Evolutionary conservation across 2,888 invertebrate genomes (phyloP), one percentile per base, ranked within the genome.

Genomic region (Sminthurides aquaticus): DNA sequence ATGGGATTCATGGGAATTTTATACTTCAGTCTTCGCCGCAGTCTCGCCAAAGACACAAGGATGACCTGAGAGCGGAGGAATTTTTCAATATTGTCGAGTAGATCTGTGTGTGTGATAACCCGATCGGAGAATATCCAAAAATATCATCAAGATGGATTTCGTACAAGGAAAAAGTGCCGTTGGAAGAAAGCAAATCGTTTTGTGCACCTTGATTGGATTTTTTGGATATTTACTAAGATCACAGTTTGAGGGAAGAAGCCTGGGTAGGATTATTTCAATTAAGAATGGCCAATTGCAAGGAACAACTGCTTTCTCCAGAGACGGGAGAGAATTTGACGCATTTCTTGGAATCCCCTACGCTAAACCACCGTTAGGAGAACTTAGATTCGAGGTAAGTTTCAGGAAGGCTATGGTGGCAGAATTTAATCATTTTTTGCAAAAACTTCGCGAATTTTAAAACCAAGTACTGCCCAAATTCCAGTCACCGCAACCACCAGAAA

Each of bases 361-460:
- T 8, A 26, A 55, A 28, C 27, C 62, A 1, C 62, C 62, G 8
- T 22, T 62, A 18, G 62, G 62, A 28, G 22, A 20, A 15, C 20
- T 62, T 11, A 3, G 62, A 26, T 62, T 55, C 29, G 55, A 62
- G 60, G 43, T 34, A 34, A 34, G 43, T 34, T 15, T 5, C 8
- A 34, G 43, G 43, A 34, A 5, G 43, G 43, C 43, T 34, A 11
- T 34, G 43, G 15, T 34, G n/a, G n/a, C n/a, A n/a, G n/a, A n/a
- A n/a, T n/a, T n/a, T n/a, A n/a, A n/a, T n/a, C n/a, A n/a, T n/a
- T n/a, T n/a, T n/a, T n/a, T n/a, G n/a, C n/a, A n/a, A n/a, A n/a
- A n/a, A n/a, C n/a, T n/a, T n/a, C n/a, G n/a, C n/a, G n/a, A n/a
- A n/a, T n/a, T n/a, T n/a, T n/a, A n/a, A n/a, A n/a, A n/a, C n/a